Percentiles rank a stretch among this genome's conserved stretches.
phyloP scores from a whole-genome alignment of 2,888 invertebrate genomes.

The Aphrophora alni region DNA sequence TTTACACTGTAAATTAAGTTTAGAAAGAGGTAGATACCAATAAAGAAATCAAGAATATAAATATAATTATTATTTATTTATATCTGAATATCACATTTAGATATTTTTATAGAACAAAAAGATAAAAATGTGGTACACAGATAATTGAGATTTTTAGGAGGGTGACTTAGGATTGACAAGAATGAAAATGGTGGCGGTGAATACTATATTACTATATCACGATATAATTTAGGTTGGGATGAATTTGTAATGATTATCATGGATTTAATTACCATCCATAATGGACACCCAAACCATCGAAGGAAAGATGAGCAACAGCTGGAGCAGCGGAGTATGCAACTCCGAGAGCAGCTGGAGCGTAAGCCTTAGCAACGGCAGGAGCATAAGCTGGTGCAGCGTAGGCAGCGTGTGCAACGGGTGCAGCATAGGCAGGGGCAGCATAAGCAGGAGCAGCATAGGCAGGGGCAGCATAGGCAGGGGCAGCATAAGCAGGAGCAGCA shows the following conservation, averaged over 20 bases:
- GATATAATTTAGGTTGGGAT: not conserved
- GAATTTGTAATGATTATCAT: not conserved
- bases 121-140: not conserved
- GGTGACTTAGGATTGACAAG: not conserved
- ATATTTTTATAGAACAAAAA: not conserved
- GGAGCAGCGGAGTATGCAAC: constrained; percentile 50
- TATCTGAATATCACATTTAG: not conserved
- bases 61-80: not conserved
- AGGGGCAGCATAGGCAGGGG: constrained; percentile 60
- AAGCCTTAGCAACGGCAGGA: constrained; percentile 40
- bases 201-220: not conserved
- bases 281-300: constrained; percentile 47
- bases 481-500: constrained; percentile 57
- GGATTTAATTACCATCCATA: constrained; percentile 45
- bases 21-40: not conserved
- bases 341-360: constrained; percentile 44
- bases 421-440: constrained; percentile 44
- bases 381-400: constrained; percentile 47
- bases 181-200: not conserved
- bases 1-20: not conserved
- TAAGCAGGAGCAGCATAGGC: constrained; percentile 60
- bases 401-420: constrained; percentile 43
- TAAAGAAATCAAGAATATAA: not conserved
- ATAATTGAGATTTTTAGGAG: not conserved
- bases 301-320: constrained; percentile 49